Evolutionary conservation across 2,888 invertebrate species (phyloP).

Genomic region (Lysandra bellargus): DNA sequence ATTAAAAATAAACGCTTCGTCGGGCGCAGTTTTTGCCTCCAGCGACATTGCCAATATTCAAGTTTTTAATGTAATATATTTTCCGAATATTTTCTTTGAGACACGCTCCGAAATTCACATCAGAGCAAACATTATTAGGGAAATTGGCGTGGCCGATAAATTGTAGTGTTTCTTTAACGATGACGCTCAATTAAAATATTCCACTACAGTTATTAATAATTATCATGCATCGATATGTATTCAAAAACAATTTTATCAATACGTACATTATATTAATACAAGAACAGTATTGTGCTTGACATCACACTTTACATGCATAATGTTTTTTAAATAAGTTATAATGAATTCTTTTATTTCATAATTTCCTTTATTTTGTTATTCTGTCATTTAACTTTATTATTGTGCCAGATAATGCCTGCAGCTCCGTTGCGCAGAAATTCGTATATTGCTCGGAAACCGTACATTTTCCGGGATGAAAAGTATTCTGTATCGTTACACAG

Average conservation of each 20-base stretch:
- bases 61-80: constrained; percentile 27
- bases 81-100: constrained; percentile 2
- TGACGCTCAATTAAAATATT: neutral
- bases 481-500: too few relatives aligned
- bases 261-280: neutral
- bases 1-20: constrained; percentile 49
- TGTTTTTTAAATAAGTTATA: too few relatives aligned
- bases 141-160: neutral
- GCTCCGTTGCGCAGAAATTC: too few relatives aligned
- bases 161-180: neutral
- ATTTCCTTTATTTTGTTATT: too few relatives aligned
- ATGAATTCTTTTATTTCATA: too few relatives aligned
- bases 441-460: too few relatives aligned
- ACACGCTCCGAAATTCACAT: neutral
- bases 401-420: too few relatives aligned
- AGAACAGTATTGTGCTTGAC: neutral
- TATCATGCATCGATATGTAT: neutral
- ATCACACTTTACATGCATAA: too few relatives aligned
- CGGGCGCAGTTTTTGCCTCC: constrained; percentile 37
- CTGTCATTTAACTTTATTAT: too few relatives aligned
- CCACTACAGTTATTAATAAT: neutral
- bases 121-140: neutral
- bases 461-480: too few relatives aligned
- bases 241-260: neutral
- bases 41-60: constrained; percentile 36